These are phyloP conservation scores for Globia sparganii DNA, from an alignment of 2,888 invertebrate species.

Conservation along the genomic window DNA sequence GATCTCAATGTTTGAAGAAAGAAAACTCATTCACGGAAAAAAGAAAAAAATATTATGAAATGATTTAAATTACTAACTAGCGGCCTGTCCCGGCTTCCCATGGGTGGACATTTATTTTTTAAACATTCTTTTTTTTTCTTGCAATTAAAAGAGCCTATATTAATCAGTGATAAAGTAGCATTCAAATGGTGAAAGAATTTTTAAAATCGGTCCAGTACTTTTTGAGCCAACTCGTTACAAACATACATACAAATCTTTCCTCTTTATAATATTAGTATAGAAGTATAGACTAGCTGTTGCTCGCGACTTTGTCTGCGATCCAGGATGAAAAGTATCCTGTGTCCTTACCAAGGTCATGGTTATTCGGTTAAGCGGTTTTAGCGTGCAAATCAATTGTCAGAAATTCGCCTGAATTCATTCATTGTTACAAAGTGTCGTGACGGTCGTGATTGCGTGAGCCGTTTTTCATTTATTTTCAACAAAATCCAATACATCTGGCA, in stretches of 20 bases:
- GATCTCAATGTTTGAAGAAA: background rate
- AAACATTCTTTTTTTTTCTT: no score
- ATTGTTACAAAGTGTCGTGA: conserved; percentile 18
- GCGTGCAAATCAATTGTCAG: background rate
- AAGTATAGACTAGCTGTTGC: no score
- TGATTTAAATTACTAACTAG: no score
- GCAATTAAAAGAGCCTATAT: no score
- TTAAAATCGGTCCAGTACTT: no score
- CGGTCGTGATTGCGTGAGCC: conserved; percentile 27
- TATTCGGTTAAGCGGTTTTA: background rate
- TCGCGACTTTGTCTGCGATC: background rate
- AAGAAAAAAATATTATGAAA: background rate
- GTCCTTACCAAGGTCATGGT: background rate
- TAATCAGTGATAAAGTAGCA: no score
- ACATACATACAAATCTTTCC: no score
- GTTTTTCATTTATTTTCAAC: conserved; percentile 27
- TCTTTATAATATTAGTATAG: no score
- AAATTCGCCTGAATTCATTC: background rate
- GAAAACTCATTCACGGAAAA: background rate
- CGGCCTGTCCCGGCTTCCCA: no score
- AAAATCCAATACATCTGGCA: conserved; percentile 35
- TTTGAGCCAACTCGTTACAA: no score
- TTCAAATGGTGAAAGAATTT: no score
- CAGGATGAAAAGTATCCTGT: background rate
- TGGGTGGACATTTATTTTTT: no score